These are phyloP conservation scores for Smutsia temminckii DNA, from an alignment of 2,797 vertebrate species.

Conservation along the genomic window DNA sequence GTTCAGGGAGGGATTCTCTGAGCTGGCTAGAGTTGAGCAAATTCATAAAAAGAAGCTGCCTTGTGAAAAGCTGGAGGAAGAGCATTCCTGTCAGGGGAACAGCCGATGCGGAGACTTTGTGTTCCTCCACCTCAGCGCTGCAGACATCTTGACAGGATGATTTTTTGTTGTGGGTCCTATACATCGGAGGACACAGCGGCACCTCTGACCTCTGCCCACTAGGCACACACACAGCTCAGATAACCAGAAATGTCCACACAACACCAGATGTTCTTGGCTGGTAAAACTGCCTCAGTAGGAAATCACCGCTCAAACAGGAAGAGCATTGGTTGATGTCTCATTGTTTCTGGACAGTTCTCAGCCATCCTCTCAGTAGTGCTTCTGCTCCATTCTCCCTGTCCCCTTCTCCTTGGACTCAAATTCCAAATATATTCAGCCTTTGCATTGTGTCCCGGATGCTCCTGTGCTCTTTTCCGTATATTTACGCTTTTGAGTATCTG, in stretches of 20 bases:
- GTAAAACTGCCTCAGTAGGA: too few relatives aligned
- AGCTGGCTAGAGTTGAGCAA: neutral
- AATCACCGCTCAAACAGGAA: neutral
- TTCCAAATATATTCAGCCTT: neutral
- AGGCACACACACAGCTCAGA: neutral
- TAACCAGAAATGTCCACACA: neutral
- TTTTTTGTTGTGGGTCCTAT: neutral
- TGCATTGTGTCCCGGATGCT: rapidly evolving
- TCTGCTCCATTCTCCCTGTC: neutral
- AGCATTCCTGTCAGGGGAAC: neutral
- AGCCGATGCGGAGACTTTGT: neutral
- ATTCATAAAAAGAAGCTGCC: neutral
- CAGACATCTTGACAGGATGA: neutral
- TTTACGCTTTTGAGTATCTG: neutral
- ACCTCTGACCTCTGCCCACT: too few relatives aligned
- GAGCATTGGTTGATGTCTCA: neutral
- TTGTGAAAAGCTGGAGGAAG: neutral
- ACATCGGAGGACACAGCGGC: too few relatives aligned
- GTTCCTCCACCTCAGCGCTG: rapidly evolving
- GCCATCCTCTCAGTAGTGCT: neutral
- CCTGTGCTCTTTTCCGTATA: neutral
- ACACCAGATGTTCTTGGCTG: neutral
- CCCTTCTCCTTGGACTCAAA: neutral
- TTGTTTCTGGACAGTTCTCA: neutral
- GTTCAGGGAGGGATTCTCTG: neutral